phyloP scores from a whole-genome alignment of 2,797 vertebrate genomes.

The Myotis vivesi region DNA sequence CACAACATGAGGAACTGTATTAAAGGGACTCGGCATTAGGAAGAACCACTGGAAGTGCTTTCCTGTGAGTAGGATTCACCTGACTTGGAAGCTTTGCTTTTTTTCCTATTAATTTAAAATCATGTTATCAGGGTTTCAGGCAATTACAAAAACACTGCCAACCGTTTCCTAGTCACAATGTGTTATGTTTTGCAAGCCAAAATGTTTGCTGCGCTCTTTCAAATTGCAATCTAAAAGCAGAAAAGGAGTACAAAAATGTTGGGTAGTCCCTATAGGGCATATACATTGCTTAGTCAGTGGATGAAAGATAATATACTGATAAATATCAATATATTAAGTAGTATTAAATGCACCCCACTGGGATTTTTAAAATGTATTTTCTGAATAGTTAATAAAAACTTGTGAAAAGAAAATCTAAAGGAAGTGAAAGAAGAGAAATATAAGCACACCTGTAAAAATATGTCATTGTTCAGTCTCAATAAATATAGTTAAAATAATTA shows the following conservation, averaged over 20 bases:
- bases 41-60: no score
- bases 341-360: background rate
- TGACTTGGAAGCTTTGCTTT: background rate
- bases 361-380: background rate
- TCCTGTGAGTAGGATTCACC: background rate
- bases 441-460: background rate
- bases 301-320: background rate
- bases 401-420: background rate
- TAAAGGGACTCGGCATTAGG: no score
- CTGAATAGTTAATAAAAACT: background rate
- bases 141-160: slow-evolving; percentile 1
- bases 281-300: background rate
- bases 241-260: background rate
- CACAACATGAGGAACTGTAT: no score
- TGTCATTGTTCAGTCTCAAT: background rate
- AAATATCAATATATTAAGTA: background rate
- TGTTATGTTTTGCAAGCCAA: background rate
- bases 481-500: slow-evolving; percentile 11
- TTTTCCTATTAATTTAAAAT: background rate
- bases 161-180: background rate
- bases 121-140: background rate
- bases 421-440: background rate
- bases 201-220: background rate
- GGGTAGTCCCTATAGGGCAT: background rate
- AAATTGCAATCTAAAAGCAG: background rate